phyloP scores from a whole-genome alignment of 2,113 vertebrate species.

The Oryzias celebensis region DNA sequence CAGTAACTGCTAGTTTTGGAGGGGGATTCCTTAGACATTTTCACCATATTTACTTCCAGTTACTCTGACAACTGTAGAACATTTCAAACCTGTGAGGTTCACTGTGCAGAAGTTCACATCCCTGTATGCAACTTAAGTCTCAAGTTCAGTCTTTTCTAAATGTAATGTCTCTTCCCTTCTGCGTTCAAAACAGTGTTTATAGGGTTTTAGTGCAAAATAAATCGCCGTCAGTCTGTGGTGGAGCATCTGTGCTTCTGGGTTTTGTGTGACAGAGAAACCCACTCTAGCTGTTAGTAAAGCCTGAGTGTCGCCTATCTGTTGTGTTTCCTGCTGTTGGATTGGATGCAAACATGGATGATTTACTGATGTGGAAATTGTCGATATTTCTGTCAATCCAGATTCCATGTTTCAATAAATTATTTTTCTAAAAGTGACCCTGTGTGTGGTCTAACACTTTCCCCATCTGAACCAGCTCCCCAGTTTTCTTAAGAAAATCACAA shows the following conservation, averaged over 20 bases:
- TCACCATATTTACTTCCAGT: too few relatives aligned
- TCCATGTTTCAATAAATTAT: slow-evolving; percentile 68
- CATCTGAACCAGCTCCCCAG: too few relatives aligned
- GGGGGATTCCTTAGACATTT: too few relatives aligned
- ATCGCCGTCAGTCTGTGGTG: slow-evolving; percentile 14
- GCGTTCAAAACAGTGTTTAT: slow-evolving; percentile 34
- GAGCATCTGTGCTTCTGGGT: slow-evolving; percentile 20
- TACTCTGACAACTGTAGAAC: too few relatives aligned
- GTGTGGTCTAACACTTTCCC: too few relatives aligned
- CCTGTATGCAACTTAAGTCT: slow-evolving; percentile 45
- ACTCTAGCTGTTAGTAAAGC: slow-evolving; percentile 29
- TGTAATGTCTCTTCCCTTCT: slow-evolving; percentile 4
- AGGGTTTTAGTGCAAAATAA: slow-evolving; percentile 8
- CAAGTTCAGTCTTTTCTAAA: slow-evolving; percentile 12
- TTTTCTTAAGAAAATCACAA: too few relatives aligned
- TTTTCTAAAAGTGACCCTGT: slow-evolving; percentile 54
- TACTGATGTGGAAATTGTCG: slow-evolving; percentile 27
- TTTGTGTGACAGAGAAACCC: slow-evolving; percentile 15
- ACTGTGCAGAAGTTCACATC: slow-evolving; percentile 13
- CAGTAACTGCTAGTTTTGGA: too few relatives aligned
- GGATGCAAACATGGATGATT: slow-evolving; percentile 48
- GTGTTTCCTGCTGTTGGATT: slow-evolving; percentile 30
- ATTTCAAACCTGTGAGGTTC: background rate
- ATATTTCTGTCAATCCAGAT: slow-evolving; percentile 30
- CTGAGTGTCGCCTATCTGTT: slow-evolving; percentile 9